A percentile compares a stretch with the other conserved stretches of the same genome.
Conservation (phyloP, 2,113 vertebrate species). For the Pelmatolapia mariae region DNA sequence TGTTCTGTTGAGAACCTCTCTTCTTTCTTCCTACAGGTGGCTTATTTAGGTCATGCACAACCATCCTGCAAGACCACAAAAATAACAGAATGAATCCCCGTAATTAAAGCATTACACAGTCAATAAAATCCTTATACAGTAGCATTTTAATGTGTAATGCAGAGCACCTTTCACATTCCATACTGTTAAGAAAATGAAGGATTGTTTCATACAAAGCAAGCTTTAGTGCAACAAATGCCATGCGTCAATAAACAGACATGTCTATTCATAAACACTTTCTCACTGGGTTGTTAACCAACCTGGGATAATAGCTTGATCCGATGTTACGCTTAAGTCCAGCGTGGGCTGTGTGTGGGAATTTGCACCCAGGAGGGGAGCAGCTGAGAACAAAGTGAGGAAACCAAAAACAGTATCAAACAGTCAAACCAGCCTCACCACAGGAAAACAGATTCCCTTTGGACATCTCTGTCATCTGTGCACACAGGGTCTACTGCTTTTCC, state of each 20-base stretch:
- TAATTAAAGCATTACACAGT: not conserved
- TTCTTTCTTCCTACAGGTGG: not conserved
- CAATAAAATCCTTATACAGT: not conserved
- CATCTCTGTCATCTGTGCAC: conserved; percentile 38
- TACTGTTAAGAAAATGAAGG: conserved; percentile 21
- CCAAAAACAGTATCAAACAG: not conserved
- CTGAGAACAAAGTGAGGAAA: not conserved
- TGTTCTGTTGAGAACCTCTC: not conserved
- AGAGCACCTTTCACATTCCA: conserved; percentile 16
- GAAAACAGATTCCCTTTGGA: conserved; percentile 35
- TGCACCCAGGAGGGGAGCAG: not conserved
- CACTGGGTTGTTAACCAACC: conserved; percentile 35
- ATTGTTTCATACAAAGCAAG: conserved; percentile 48
- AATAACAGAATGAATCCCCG: not conserved
- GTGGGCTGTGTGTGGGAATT: conserved; percentile 16
- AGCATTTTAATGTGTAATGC: not conserved
- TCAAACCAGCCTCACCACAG: conserved; percentile 11
- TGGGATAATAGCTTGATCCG: conserved; percentile 58
- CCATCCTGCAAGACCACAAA: not conserved
- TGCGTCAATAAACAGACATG: conserved; percentile 55
- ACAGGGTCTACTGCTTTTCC: conserved; percentile 43
- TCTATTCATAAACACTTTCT: conserved; percentile 58
- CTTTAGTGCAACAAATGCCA: conserved; percentile 36
- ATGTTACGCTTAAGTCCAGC: conserved; percentile 51
- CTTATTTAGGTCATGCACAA: not conserved